A percentile compares a stretch with the other conserved stretches of the same genome.
Evolutionary conservation across 1,140 invertebrate genomes (phyloP).

Genomic region (Mercenaria mercenaria): DNA sequence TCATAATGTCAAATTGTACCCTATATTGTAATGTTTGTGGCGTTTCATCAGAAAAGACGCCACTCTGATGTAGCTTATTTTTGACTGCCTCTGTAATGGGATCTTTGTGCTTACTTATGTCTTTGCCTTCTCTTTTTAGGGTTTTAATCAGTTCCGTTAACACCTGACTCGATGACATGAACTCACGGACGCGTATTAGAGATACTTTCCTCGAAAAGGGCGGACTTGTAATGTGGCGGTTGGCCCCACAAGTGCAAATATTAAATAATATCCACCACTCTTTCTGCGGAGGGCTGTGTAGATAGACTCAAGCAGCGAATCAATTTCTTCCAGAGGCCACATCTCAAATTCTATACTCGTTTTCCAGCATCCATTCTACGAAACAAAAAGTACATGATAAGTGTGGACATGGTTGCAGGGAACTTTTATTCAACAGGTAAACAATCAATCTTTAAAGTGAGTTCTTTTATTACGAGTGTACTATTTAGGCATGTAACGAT

Average conservation of each 20-base stretch:
- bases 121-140: conserved; percentile 40
- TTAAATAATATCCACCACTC: conserved; percentile 13
- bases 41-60: background rate
- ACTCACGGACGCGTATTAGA: conserved; percentile 35
- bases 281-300: conserved; percentile 1
- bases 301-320: background rate
- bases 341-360: background rate
- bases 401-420: too few species aligned
- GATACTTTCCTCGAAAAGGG: background rate
- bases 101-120: conserved; percentile 16
- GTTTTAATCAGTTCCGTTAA: background rate
- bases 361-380: conserved; percentile 39
- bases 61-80: background rate
- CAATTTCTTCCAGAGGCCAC: background rate
- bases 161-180: conserved; percentile 31
- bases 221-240: conserved; percentile 17
- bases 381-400: background rate
- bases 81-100: background rate
- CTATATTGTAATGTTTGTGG: conserved; percentile 2
- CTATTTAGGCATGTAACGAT: too few species aligned
- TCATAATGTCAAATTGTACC: background rate
- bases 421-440: too few species aligned
- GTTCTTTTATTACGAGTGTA: too few species aligned
- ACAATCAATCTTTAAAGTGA: too few species aligned
- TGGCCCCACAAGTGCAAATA: background rate